A percentile compares a stretch with the other conserved stretches of the same genome.
Conservation (phyloP, 2,888 invertebrate genomes). For the Pachymerium ferrugineum region DNA sequence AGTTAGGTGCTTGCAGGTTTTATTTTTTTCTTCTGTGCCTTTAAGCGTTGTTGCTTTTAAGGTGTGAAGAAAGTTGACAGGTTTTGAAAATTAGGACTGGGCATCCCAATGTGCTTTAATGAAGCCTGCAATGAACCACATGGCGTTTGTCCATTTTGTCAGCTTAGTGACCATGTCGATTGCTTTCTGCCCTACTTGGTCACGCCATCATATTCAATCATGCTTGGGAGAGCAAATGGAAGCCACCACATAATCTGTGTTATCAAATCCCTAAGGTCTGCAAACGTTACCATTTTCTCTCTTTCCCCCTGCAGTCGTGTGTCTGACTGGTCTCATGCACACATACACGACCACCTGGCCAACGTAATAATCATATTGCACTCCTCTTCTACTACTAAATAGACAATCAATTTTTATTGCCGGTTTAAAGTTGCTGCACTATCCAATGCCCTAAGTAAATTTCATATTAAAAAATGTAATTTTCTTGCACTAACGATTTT, state of each 20-base stretch:
- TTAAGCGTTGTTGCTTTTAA: too few species aligned
- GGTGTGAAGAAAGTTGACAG: too few species aligned
- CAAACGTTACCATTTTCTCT: conserved; percentile 9
- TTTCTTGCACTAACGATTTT: background rate
- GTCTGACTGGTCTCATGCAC: conserved; percentile 1
- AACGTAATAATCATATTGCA: conserved; percentile 12
- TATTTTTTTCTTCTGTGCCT: too few species aligned
- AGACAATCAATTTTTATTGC: conserved; percentile 12
- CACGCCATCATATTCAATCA: conserved; percentile 29
- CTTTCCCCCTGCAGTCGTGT: background rate
- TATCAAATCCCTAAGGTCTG: conserved; percentile 28
- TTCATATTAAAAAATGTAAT: background rate
- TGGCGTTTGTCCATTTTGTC: conserved; percentile 19
- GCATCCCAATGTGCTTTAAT: background rate
- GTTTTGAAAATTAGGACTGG: too few species aligned
- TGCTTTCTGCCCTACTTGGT: conserved; percentile 28
- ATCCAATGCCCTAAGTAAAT: background rate
- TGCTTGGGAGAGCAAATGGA: conserved; percentile 28
- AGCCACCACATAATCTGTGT: conserved; percentile 27
- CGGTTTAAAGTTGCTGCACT: background rate
- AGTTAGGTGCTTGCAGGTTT: too few species aligned
- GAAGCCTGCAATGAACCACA: conserved; percentile 15
- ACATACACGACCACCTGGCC: background rate
- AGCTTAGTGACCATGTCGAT: conserved; percentile 30
- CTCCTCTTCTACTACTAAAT: background rate